These are phyloP conservation scores for Liodrosophila aerea DNA, from an alignment of 2,888 invertebrate species.

Conservation along the genomic window DNA sequence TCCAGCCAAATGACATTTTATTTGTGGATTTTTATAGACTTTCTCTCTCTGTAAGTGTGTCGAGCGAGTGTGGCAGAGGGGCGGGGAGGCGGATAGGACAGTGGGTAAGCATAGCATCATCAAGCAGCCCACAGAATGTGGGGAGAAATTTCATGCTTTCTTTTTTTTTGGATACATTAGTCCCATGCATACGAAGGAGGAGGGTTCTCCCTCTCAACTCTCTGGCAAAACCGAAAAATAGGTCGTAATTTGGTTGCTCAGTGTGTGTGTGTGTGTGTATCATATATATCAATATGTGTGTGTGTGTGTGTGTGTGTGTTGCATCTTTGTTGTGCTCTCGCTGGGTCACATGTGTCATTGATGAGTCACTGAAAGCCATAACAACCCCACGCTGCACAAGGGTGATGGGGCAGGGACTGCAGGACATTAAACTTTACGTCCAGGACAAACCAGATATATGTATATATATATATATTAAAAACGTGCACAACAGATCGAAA, in stretches of 20 bases:
- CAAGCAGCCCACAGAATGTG: constrained; percentile 13
- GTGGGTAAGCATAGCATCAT: constrained; percentile 7
- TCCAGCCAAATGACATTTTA: constrained; percentile 79
- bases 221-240: constrained; percentile 59
- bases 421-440: constrained; percentile 31
- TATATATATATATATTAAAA: constrained; percentile 37
- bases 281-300: too few relatives aligned
- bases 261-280: constrained; percentile 19
- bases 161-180: constrained; percentile 18
- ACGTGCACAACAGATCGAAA: constrained; percentile 36
- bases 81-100: constrained; percentile 8
- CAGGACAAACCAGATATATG: background rate
- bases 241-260: constrained; percentile 66
- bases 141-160: background rate
- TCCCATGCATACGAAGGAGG: background rate
- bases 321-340: constrained; percentile 20
- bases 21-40: constrained; percentile 76
- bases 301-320: constrained; percentile 28
- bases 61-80: constrained; percentile 21
- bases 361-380: constrained; percentile 54
- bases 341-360: constrained; percentile 69
- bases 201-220: too few relatives aligned
- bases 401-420: background rate
- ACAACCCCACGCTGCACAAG: background rate
- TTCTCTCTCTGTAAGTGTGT: constrained; percentile 26